A percentile compares a stretch with the other conserved stretches of the same genome.
Conservation (phyloP, 2,113 vertebrate species). For the Orthochromis indermauri region DNA sequence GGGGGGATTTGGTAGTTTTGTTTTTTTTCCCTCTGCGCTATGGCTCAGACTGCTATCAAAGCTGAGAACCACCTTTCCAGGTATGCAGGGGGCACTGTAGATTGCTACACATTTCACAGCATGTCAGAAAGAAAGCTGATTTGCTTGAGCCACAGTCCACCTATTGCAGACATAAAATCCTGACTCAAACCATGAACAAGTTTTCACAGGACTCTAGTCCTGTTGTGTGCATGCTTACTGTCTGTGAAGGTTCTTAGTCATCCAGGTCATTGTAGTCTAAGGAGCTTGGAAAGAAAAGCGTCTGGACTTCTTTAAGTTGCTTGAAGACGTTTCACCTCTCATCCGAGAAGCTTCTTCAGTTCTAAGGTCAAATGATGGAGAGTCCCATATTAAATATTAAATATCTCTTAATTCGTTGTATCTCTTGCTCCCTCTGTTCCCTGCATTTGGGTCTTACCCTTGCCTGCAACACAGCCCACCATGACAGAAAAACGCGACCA, state of each 20-base stretch:
- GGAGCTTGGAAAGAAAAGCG: neutral
- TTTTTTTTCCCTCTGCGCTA: neutral
- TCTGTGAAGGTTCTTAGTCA: neutral
- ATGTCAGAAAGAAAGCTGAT: neutral
- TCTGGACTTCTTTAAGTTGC: neutral
- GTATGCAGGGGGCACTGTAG: neutral
- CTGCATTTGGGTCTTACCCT: neutral
- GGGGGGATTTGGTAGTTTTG: slow-evolving; percentile 1
- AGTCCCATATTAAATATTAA: neutral
- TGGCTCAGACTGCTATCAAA: neutral
- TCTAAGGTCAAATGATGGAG: neutral
- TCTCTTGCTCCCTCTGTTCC: neutral
- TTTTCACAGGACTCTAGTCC: neutral
- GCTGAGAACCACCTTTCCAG: neutral
- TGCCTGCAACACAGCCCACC: neutral
- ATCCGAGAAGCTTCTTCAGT: neutral
- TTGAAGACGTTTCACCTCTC: neutral
- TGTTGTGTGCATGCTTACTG: neutral
- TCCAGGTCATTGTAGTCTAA: neutral
- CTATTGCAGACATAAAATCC: neutral
- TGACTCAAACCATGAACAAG: neutral
- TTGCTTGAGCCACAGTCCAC: neutral
- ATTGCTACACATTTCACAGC: neutral
- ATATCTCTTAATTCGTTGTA: neutral
- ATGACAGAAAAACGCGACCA: neutral